phyloP scores from a whole-genome alignment of 2,113 vertebrate genomes.

The Gavia stellata region DNA sequence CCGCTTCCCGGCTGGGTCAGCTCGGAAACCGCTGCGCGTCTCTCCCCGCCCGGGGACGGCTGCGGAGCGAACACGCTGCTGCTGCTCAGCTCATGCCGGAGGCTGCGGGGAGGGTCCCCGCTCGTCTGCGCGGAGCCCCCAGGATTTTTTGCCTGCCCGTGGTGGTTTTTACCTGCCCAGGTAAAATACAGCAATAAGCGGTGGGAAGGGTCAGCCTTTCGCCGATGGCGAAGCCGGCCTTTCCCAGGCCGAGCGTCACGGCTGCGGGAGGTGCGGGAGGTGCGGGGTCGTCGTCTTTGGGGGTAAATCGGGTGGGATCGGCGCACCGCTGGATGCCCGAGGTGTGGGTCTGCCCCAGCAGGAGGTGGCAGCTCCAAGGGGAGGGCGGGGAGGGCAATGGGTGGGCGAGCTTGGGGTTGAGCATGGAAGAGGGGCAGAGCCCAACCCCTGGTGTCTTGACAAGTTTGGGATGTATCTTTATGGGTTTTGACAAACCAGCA shows the following conservation, averaged over 20 bases:
- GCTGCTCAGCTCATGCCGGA: background rate
- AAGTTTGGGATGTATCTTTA: background rate
- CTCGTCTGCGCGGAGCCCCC: background rate
- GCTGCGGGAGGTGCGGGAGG: background rate
- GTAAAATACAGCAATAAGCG: background rate
- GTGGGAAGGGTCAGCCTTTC: fast-evolving
- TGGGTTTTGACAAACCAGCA: background rate
- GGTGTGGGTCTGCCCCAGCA: background rate
- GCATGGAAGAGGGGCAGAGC: background rate
- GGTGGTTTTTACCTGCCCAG: background rate
- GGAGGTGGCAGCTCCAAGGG: fast-evolving
- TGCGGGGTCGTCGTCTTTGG: background rate
- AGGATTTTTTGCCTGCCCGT: too few species aligned
- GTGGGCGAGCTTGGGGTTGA: background rate
- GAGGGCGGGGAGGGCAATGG: fast-evolving
- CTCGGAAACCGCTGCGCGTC: background rate
- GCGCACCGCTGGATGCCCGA: background rate
- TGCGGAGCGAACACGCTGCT: background rate
- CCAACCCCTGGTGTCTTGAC: background rate
- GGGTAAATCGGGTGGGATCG: background rate
- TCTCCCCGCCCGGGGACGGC: too few species aligned
- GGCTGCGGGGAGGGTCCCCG: background rate
- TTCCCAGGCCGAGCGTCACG: too few species aligned
- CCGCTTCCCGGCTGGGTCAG: background rate
- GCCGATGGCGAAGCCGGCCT: fast-evolving